Conservation (phyloP, 1,140 invertebrate species). For the Macrobrachium nipponense region DNA sequence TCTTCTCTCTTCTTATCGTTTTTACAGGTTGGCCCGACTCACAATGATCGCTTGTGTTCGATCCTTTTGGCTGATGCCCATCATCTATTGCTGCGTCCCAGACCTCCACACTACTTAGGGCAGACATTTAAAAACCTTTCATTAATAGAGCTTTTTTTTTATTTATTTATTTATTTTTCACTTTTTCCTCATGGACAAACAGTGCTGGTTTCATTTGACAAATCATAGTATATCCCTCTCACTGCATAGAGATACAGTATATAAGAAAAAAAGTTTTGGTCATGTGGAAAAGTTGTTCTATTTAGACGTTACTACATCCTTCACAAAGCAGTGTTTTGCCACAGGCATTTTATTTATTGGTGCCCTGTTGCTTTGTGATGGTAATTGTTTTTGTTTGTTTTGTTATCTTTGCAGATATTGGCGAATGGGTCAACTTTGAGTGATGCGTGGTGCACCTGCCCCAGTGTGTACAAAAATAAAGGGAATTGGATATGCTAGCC, state of each 20-base stretch:
- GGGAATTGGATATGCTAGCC: conserved; percentile 39
- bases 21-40: conserved; percentile 59
- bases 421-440: conserved; percentile 44
- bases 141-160: conserved; percentile 38
- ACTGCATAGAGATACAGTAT: background rate
- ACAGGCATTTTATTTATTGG: conserved; percentile 37
- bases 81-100: conserved; percentile 55
- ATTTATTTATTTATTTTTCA: conserved; percentile 5
- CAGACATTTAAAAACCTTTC: conserved; percentile 47
- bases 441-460: conserved; percentile 47
- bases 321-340: conserved; percentile 55
- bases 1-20: conserved; percentile 60
- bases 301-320: conserved; percentile 24
- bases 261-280: background rate
- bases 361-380: conserved; percentile 59
- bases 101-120: conserved; percentile 53
- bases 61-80: conserved; percentile 58
- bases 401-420: conserved; percentile 61
- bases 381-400: conserved; percentile 61
- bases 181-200: conserved; percentile 18
- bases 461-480: conserved; percentile 35
- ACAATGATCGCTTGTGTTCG: conserved; percentile 49
- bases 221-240: conserved; percentile 24
- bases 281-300: conserved; percentile 5
- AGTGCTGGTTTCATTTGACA: conserved; percentile 36